Evolutionary conservation across 2,113 vertebrate genomes (phyloP).

Genomic region (Oncorhynchus nerka): DNA sequence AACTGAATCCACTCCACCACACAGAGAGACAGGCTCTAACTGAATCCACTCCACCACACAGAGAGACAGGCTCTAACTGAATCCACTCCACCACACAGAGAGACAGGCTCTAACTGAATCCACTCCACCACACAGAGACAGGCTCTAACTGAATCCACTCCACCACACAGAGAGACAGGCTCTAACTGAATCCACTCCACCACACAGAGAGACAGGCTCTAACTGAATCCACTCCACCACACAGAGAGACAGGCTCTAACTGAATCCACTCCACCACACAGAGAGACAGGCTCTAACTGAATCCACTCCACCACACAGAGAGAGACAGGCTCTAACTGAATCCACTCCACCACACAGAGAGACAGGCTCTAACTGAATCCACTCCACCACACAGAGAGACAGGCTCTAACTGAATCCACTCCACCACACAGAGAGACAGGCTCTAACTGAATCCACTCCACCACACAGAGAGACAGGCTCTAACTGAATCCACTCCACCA

Average conservation of each 20-base stretch:
- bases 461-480: slow-evolving; percentile 6
- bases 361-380: slow-evolving; percentile 27
- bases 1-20: too few species aligned
- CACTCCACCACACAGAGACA: too few species aligned
- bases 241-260: slow-evolving; percentile 25
- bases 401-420: slow-evolving; percentile 32
- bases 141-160: slow-evolving; percentile 35
- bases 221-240: too few species aligned
- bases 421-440: neutral
- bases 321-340: slow-evolving; percentile 25
- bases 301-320: too few species aligned
- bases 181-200: too few species aligned
- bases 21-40: slow-evolving; percentile 25
- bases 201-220: slow-evolving; percentile 11
- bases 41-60: too few species aligned
- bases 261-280: too few species aligned
- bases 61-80: slow-evolving; percentile 25
- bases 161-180: neutral
- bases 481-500: too few species aligned
- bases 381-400: too few species aligned
- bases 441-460: too few species aligned
- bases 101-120: slow-evolving; percentile 27
- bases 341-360: too few species aligned
- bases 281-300: slow-evolving; percentile 25
- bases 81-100: too few species aligned